Conservation (phyloP, 2,113 vertebrate genomes). For the Phycodurus eques region DNA sequence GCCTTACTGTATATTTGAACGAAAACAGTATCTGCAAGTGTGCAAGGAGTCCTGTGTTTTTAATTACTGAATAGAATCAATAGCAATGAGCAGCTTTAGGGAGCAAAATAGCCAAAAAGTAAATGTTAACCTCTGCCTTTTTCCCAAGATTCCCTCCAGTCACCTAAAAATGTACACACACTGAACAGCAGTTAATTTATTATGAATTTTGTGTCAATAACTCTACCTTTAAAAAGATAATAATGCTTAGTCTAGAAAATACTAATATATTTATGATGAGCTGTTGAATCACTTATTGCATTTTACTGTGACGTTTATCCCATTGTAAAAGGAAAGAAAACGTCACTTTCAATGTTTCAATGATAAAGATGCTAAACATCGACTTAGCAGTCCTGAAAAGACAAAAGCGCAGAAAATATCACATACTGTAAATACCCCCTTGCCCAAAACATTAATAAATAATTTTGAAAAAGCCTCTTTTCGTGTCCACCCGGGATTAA, state of each 20-base stretch:
- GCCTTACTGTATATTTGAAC: not conserved
- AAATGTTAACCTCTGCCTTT: not conserved
- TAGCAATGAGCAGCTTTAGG: not conserved
- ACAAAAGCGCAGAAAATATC: slow-evolving; percentile 21
- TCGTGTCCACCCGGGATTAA: slow-evolving; percentile 41
- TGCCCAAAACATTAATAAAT: not conserved
- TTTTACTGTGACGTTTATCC: not conserved
- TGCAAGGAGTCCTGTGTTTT: too few species aligned
- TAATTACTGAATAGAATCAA: not conserved
- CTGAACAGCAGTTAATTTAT: not conserved
- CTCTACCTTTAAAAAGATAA: not conserved
- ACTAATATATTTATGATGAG: not conserved
- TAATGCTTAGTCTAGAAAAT: not conserved
- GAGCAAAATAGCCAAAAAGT: not conserved
- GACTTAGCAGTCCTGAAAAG: too few species aligned
- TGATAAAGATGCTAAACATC: too few species aligned
- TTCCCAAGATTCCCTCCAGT: not conserved
- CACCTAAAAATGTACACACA: not conserved
- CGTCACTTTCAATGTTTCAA: too few species aligned
- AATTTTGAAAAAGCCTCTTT: slow-evolving; percentile 34
- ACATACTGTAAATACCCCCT: slow-evolving; percentile 12
- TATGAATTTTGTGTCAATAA: not conserved
- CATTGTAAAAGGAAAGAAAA: not conserved
- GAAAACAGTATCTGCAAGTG: too few species aligned
- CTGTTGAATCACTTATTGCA: not conserved